Base-by-base conservation (phyloP, 2,888 invertebrate species). In the Lycocerus yunnanus region DNA sequence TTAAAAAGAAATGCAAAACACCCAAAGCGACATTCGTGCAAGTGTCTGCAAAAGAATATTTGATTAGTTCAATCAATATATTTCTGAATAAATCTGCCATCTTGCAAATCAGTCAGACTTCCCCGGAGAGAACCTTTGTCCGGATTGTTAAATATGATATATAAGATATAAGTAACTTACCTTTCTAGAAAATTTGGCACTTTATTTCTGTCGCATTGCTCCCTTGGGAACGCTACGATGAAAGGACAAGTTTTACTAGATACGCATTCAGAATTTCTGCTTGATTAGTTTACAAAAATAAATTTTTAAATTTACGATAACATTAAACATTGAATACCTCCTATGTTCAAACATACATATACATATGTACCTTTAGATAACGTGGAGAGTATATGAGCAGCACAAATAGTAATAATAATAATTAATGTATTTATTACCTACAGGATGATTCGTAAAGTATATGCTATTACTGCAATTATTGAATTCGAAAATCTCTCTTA, bases 21-120 rank as follows among this genome's bases (percentile, higher is more conserved):
- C 80, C 75, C 69, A 70, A 73, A 77, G 80, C 79, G 74, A 76
- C 78, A 78, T 78, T 77, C 77, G 68, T 72, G 73, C 76, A 75
- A 78, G 74, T 78, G 72, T 74, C 74, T 76, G 69, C 60, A 74
- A 73, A 76, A 78, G 79, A 80, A 77, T 79, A 80, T 81, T 81
- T 81, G 81, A 82, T 82, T 82, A 82, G 81, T 77, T 75, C 81
- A 82, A 82, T 82, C 82, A 81, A 82, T 82, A 82, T 77, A 77
- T 79, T 79, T 78, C 78, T 78, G 68, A 74, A 74, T 77, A 77
- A 77, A 77, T 77, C 72, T 73, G 69, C 74, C 74, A 75, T 72
- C 72, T 72, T 77, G 76, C 71, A 76, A 76, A 76, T 73, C 77
- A 73, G 69, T 67, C 72, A 61, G 60, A 70, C 76, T 60, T 71